phyloP scores from a whole-genome alignment of 2,888 invertebrate genomes.

The Thereva unica region DNA sequence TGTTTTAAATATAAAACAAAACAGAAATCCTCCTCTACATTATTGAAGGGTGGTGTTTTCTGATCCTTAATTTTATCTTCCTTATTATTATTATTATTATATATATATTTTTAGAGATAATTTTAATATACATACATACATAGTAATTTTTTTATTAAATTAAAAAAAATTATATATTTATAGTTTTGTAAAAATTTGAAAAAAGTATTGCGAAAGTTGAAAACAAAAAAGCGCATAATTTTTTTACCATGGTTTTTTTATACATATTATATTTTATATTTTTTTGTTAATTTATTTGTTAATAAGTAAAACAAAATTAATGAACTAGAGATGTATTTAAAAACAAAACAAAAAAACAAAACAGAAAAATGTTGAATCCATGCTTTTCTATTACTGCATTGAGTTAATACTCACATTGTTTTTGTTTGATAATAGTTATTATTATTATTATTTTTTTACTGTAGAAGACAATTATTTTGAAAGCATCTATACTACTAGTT shows the following conservation, averaged over 20 bases:
- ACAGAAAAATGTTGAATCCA: background rate
- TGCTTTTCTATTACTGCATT: no score
- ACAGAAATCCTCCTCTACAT: constrained; percentile 32
- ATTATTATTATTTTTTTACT: no score
- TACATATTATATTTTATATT: constrained; percentile 12
- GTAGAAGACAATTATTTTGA: no score
- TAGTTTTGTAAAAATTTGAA: background rate
- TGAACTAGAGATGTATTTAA: background rate
- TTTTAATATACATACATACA: constrained; percentile 7
- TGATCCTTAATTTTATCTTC: constrained; percentile 22
- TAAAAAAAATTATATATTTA: constrained; percentile 13
- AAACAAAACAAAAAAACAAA: background rate
- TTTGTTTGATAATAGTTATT: no score
- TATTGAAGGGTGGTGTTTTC: constrained; percentile 41
- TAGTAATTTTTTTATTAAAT: constrained; percentile 18
- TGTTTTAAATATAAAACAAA: constrained; percentile 54
- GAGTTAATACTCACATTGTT: no score
- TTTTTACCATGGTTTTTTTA: constrained; percentile 1
- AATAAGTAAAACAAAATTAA: constrained; percentile 15
- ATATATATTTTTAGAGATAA: constrained; percentile 18
- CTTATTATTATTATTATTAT: constrained; percentile 19
- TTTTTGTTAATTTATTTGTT: constrained; percentile 18
- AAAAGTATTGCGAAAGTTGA: no score
- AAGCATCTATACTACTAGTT: no score
- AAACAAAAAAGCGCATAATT: background rate